phyloP scores from a whole-genome alignment of 2,888 invertebrate species.

The Yponomeuta sedellus region DNA sequence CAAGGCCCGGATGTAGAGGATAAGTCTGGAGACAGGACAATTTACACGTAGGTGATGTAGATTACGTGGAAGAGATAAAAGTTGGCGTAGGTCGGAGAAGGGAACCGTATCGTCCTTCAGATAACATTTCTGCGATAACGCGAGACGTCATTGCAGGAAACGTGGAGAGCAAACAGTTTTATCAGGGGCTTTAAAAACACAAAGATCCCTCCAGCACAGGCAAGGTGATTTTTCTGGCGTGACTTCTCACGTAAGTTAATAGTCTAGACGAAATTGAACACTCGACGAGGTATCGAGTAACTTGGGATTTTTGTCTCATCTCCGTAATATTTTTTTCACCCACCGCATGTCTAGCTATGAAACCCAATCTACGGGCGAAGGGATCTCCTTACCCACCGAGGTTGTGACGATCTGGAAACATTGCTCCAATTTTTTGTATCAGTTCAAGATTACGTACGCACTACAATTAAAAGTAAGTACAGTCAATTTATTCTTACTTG shows the following conservation, averaged over 20 bases:
- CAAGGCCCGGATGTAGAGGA: conserved; percentile 40
- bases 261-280: conserved; percentile 56
- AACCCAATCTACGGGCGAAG: conserved; percentile 43
- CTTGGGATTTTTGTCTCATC: conserved; percentile 41
- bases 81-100: conserved; percentile 61
- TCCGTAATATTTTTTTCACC: conserved; percentile 37
- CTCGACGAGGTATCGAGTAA: conserved; percentile 51
- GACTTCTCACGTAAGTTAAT: not conserved
- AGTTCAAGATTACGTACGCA: too few relatives aligned
- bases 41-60: conserved; percentile 56
- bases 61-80: conserved; percentile 46
- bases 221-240: conserved; percentile 6
- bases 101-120: conserved; percentile 45
- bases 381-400: conserved; percentile 57
- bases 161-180: conserved; percentile 22
- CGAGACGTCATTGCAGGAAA: conserved; percentile 32
- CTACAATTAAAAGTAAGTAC: too few relatives aligned
- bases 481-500: too few relatives aligned
- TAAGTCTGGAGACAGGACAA: conserved; percentile 47
- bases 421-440: conserved; percentile 14
- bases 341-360: conserved; percentile 56
- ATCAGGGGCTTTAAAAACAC: conserved; percentile 5
- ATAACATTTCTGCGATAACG: conserved; percentile 47
- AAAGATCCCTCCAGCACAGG: not conserved
- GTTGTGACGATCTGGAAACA: conserved; percentile 31